Evolutionary conservation across 2,113 vertebrate genomes (phyloP).

Genomic region (Cairina moschata): DNA sequence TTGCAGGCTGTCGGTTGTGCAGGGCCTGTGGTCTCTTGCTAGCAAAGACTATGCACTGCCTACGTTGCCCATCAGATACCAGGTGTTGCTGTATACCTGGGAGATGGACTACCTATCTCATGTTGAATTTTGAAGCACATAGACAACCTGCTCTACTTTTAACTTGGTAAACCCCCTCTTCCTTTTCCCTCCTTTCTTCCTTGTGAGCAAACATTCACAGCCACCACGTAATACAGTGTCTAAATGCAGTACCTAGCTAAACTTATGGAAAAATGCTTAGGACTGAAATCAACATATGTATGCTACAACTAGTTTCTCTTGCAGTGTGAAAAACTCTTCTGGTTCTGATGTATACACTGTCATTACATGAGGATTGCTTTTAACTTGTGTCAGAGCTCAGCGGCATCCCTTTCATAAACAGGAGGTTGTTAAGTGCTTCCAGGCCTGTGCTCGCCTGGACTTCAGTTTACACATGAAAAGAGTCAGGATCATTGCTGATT

Average conservation of each 20-base stretch:
- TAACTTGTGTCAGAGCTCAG: not conserved
- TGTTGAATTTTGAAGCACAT: not conserved
- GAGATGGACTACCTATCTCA: not conserved
- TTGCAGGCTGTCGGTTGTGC: not conserved
- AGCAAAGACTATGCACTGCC: no score
- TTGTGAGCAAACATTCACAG: not conserved
- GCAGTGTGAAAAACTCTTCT: not conserved
- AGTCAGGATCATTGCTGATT: not conserved
- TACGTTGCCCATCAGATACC: not conserved
- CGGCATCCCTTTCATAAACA: not conserved
- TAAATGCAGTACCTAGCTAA: not conserved
- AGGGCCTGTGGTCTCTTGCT: not conserved
- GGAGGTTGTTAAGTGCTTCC: not conserved
- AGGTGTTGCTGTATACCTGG: not conserved
- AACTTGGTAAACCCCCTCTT: accelerated
- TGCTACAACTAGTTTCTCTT: not conserved
- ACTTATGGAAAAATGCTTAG: not conserved
- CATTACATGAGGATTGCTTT: not conserved
- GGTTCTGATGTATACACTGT: not conserved
- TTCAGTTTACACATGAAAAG: not conserved
- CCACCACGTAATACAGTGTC: not conserved
- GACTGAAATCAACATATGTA: not conserved
- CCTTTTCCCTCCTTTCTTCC: not conserved
- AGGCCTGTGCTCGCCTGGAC: not conserved
- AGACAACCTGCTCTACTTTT: not conserved